Evolutionary conservation across 2,797 vertebrate species (phyloP), one percentile per base, ranked within the genome.

Genomic region (Sebastiscus albofasciatus): DNA sequence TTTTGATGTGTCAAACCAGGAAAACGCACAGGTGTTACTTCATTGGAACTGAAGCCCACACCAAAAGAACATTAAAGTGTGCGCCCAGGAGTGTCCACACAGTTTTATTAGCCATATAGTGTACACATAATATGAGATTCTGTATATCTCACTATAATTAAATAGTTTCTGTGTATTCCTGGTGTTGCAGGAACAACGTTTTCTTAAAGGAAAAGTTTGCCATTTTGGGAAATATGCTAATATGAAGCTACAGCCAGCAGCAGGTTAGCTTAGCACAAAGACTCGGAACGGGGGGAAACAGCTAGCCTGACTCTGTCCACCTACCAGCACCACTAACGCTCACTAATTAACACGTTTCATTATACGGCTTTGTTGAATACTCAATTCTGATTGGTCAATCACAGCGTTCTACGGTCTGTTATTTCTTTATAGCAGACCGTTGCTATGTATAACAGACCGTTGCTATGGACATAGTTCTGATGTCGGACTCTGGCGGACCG

Each of bases 231-330:
- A 64, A 18, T 13, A 6, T 13, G 4, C 20, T n/a, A 7, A 54
- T 26, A 49, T 49, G 49, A 46, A 1, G 56, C 31, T 52, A 5
- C 24, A 34, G 29, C 49, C 13, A 64, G 46, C 18, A 29, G 59
- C 26, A 10, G 14, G 42, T 64, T 65, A 72, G 68, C 39, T 69
- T 59, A 79, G 39, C 67, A 71, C 52, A 72, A 58, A 27, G 34
- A 65, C 49, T 34, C 10, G 54, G 67, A 75, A 62, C 8, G 9
- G 20, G 29, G 14, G 42, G 10, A 56, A n/a, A 65, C 55, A 11
- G 22, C 66, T 18, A 52, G 22, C 12, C 56, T 60, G 8, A 27
- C 61, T 73, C 61, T 55, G 49, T 36, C 5, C 24, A 20, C 31
- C 56, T 68, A 6, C 58, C 58, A 29, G 31, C 58, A 12, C 6